A percentile compares a stretch with the other conserved stretches of the same genome.
phyloP scores from a whole-genome alignment of 2,113 vertebrate genomes.

The Galbula dea region DNA sequence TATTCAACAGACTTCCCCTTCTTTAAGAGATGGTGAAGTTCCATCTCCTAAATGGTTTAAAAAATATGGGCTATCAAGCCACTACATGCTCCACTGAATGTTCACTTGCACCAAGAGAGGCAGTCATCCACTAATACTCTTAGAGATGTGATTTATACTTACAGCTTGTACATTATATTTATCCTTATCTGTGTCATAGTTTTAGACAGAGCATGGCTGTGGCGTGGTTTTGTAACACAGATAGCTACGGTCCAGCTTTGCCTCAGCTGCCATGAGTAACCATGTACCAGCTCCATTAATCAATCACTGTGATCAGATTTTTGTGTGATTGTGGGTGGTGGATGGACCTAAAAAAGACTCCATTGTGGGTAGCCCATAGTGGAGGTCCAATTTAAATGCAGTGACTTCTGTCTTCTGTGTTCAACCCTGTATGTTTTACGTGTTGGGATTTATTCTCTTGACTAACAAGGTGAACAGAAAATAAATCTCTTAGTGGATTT shows the following conservation, averaged over 20 bases:
- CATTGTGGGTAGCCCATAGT: neutral
- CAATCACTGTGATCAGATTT: neutral
- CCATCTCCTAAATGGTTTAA: neutral
- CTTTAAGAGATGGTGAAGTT: neutral
- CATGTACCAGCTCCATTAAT: neutral
- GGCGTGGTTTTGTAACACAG: neutral
- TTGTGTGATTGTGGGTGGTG: neutral
- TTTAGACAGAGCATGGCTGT: neutral
- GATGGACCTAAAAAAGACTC: neutral
- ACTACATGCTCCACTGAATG: fast-evolving
- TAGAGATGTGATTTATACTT: neutral
- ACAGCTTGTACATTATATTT: neutral
- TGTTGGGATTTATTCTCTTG: neutral
- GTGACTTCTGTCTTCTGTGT: neutral
- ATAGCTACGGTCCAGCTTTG: neutral
- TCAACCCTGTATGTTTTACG: neutral
- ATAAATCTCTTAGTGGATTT: neutral
- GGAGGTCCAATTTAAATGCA: neutral
- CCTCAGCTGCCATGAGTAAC: neutral
- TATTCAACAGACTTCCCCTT: neutral
- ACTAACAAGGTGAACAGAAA: neutral
- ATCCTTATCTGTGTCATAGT: neutral
- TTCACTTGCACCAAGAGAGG: neutral
- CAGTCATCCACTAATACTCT: neutral
- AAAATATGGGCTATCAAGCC: neutral